Evolutionary conservation across 2,797 vertebrate species (phyloP), one percentile per base, ranked within the genome.

Genomic region (Rhinella marina): DNA sequence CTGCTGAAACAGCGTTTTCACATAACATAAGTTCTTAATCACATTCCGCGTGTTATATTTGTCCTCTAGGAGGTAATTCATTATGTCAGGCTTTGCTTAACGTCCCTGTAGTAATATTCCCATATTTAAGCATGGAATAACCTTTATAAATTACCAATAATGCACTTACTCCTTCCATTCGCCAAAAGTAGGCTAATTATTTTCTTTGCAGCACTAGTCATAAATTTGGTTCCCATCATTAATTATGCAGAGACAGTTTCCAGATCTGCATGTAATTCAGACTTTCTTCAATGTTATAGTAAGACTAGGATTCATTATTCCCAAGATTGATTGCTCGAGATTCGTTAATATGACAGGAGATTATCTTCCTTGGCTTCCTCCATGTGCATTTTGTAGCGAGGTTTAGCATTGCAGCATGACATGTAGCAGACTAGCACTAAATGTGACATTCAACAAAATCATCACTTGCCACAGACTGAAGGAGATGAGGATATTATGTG

Each of bases 111-210:
- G 82, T 80, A 73, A 86, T 81, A 81, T 80, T 64, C 56, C 23
- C 48, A 76, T 87, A 66, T 78, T 78, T 66, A 82, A 77, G 21
- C 72, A 78, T 64, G 23, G 23, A 81, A 73, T 80, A 81, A 88
- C 68, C 25, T 80, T 87, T 78, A 78, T 54, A 87, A 88, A 80
- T 84, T 41, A 72, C 87, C 81, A 84, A 70, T 79, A 88, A 79
- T 84, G 62, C 64, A 79, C 87, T 79, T 77, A 83, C 80, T 48
- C 7, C n/a, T 54, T n/a, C 68, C 66, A 81, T 86, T 86, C 85
- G 48, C 59, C 41, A 52, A 75, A 76, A 83, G 16, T 32, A 59
- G 56, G 70, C 50, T 77, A 88, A 88, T 88, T 88, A 84, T 84
- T 88, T 88, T 84, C 29, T 78, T 78, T 75, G 19, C 70, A 82